Evolutionary conservation across 2,797 vertebrate species (phyloP).

Genomic region (Aulostomus chinensis): DNA sequence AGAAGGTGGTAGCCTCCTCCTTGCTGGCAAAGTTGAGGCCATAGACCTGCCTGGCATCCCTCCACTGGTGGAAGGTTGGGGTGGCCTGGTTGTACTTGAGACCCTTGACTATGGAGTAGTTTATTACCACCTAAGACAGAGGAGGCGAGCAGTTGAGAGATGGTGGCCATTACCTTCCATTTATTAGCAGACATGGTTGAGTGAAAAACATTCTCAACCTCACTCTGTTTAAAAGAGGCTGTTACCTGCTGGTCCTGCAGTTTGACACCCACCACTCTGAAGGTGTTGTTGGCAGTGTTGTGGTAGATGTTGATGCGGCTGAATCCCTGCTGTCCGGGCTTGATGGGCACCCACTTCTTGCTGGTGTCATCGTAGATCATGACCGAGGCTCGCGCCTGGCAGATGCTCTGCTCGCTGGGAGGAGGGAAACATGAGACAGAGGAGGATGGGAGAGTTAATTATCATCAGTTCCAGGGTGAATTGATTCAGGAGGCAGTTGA

Average conservation of each 20-base stretch:
- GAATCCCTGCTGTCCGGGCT: constrained; percentile 97
- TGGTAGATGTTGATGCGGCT: constrained; percentile 99
- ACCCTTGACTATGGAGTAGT: constrained; percentile 98
- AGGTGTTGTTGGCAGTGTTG: constrained; percentile 86
- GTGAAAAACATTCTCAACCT: too few species aligned
- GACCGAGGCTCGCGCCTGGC: constrained; percentile 98
- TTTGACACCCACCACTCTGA: constrained; percentile 96
- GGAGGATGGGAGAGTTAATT: not conserved
- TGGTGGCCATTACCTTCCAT: too few species aligned
- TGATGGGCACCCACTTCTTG: constrained; percentile 99
- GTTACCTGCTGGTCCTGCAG: constrained; percentile 99
- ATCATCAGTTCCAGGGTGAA: not conserved
- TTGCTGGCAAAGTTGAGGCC: constrained; percentile 98
- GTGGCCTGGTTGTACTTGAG: constrained; percentile 99
- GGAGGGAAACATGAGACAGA: not conserved
- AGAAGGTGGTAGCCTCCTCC: constrained; percentile 96
- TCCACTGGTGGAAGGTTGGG: constrained; percentile 97
- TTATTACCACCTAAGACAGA: constrained; percentile 90
- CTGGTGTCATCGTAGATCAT: constrained; percentile 99
- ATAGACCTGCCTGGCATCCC: constrained; percentile 95
- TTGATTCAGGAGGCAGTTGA: too few species aligned
- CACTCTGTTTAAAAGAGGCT: too few species aligned
- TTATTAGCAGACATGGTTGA: too few species aligned
- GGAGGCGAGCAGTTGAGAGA: not conserved
- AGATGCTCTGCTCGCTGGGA: constrained; percentile 97